Percentiles rank a stretch among this genome's conserved stretches.
Conservation (phyloP, 2,888 invertebrate species). For the Boloria euphrosyne region DNA sequence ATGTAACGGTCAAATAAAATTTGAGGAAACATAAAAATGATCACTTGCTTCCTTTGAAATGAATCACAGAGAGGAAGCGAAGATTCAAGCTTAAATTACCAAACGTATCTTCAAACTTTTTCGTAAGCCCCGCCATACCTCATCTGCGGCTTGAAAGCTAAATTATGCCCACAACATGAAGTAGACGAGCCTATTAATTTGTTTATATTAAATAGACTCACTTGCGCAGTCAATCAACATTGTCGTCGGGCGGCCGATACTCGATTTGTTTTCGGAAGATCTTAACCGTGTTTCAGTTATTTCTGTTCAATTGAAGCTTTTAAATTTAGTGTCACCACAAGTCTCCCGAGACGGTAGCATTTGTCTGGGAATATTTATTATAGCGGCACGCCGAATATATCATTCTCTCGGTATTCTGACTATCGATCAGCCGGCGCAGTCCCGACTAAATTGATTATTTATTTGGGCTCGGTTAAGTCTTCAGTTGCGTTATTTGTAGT, state of each 20-base stretch:
- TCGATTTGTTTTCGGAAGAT: constrained; percentile 82
- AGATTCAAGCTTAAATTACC: constrained; percentile 59
- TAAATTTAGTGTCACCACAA: constrained; percentile 82
- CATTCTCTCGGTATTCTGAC: constrained; percentile 79
- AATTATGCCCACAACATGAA: constrained; percentile 53
- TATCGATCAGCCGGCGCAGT: constrained; percentile 76
- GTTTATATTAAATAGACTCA: constrained; percentile 81
- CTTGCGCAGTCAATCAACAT: constrained; percentile 81
- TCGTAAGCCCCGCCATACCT: constrained; percentile 28
- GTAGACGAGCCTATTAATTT: constrained; percentile 74
- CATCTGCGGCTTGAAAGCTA: constrained; percentile 29
- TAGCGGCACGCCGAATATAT: constrained; percentile 74
- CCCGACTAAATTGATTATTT: constrained; percentile 78
- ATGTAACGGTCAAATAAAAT: constrained; percentile 49
- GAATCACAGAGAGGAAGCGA: constrained; percentile 59
- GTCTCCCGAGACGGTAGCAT: constrained; percentile 79
- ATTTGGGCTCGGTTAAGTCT: constrained; percentile 78
- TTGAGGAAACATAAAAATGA: constrained; percentile 51
- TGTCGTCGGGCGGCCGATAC: constrained; percentile 79
- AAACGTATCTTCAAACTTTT: constrained; percentile 55
- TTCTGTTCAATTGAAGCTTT: constrained; percentile 82
- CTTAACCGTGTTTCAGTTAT: constrained; percentile 81
- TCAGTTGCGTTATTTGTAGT: constrained; percentile 74
- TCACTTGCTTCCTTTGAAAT: constrained; percentile 38
- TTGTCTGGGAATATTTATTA: constrained; percentile 82